Evolutionary conservation across 2,113 vertebrate genomes (phyloP).

Genomic region (Tachysurus vachellii): DNA sequence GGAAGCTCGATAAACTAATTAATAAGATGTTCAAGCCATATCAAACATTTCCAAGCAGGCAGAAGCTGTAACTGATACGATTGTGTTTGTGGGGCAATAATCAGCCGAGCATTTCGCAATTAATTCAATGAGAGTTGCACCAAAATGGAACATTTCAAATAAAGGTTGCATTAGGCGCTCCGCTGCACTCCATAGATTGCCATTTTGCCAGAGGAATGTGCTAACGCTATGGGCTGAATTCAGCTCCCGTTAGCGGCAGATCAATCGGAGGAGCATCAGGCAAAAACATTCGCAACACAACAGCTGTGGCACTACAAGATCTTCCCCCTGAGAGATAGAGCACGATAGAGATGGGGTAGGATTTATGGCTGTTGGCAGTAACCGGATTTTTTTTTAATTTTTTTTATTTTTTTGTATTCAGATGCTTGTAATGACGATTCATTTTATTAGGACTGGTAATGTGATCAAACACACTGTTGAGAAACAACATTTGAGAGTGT

Average conservation of each 20-base stretch:
- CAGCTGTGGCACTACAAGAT: not conserved
- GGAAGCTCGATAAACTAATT: constrained; percentile 40
- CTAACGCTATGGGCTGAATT: constrained; percentile 30
- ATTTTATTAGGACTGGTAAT: constrained; percentile 15
- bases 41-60: constrained; percentile 49
- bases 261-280: constrained; percentile 23
- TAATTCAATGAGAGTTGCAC: constrained; percentile 42
- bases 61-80: constrained; percentile 44
- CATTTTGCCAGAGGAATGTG: constrained; percentile 25
- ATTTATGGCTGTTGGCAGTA: constrained; percentile 35
- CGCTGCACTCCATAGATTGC: constrained; percentile 48
- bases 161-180: constrained; percentile 55
- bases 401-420: not conserved
- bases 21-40: constrained; percentile 48
- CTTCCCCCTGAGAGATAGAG: constrained; percentile 21
- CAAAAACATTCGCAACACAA: constrained; percentile 7
- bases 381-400: not conserved
- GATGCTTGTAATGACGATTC: constrained; percentile 23
- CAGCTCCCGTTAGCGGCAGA: constrained; percentile 12
- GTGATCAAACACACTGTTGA: constrained; percentile 32
- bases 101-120: constrained; percentile 45
- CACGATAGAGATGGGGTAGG: constrained; percentile 33
- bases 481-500: constrained; percentile 4
- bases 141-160: constrained; percentile 49
- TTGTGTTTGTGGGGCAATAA: constrained; percentile 43